phyloP scores from a whole-genome alignment of 2,113 vertebrate genomes.

The Nycticryphes semicollaris region DNA sequence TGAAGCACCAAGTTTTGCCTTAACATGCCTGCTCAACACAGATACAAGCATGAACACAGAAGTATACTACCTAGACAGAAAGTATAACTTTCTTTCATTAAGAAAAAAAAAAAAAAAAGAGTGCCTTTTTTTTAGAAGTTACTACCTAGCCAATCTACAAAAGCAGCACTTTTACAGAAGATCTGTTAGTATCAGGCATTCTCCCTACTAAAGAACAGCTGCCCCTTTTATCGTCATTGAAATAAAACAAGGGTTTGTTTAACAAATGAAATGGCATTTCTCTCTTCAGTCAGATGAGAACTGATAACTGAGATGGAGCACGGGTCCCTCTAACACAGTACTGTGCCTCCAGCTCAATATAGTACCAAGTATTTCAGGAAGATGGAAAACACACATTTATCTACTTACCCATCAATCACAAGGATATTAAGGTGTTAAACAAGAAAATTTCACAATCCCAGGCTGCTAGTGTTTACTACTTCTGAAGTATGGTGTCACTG shows the following conservation, averaged over 20 bases:
- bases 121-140: neutral
- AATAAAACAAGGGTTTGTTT: neutral
- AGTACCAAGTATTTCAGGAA: neutral
- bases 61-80: neutral
- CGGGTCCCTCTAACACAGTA: neutral
- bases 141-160: neutral
- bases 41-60: neutral
- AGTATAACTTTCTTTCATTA: neutral
- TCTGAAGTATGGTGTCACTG: neutral
- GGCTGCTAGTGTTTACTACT: neutral
- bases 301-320: neutral
- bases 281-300: neutral
- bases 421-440: neutral
- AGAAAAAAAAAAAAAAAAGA: too few species aligned
- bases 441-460: neutral
- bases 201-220: neutral
- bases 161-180: neutral
- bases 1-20: neutral
- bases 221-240: neutral
- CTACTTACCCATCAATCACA: neutral
- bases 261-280: neutral
- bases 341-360: neutral
- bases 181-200: neutral
- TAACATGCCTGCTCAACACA: neutral
- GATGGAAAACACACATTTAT: neutral